These are phyloP conservation scores for Torymus auratus DNA, from an alignment of 2,888 invertebrate genomes.

Conservation along the genomic window DNA sequence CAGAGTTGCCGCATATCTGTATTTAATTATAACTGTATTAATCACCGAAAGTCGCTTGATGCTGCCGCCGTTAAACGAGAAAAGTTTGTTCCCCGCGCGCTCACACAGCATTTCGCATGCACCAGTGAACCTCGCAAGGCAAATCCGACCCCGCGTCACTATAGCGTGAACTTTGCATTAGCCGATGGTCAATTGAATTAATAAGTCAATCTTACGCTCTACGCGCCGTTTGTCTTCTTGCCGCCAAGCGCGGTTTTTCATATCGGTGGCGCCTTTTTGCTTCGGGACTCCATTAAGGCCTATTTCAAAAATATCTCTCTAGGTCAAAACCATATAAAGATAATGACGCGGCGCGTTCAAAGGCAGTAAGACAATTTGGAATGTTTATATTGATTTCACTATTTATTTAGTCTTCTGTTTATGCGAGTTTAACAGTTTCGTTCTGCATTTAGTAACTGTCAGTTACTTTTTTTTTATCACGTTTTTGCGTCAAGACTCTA, in stretches of 20 bases:
- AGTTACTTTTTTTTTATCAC: neutral
- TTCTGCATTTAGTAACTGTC: neutral
- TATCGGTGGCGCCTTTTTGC: neutral
- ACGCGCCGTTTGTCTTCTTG: constrained; percentile 1
- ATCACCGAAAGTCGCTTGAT: constrained; percentile 31
- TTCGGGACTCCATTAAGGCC: neutral
- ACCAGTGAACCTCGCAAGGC: constrained; percentile 40
- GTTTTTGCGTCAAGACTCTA: no score
- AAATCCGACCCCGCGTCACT: constrained; percentile 29
- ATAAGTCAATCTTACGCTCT: constrained; percentile 36
- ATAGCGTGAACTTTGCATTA: constrained; percentile 38
- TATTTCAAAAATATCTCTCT: constrained; percentile 5
- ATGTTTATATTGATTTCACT: no score
- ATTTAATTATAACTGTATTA: constrained; percentile 38
- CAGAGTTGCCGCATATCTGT: neutral
- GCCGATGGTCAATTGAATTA: constrained; percentile 35
- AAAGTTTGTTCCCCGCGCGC: constrained; percentile 35
- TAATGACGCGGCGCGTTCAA: no score
- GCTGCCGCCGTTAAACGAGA: constrained; percentile 26
- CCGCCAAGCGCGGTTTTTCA: neutral
- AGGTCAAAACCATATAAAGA: constrained; percentile 11
- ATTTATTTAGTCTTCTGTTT: neutral
- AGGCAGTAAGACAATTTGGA: no score
- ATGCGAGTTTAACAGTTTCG: neutral
- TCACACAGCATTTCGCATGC: constrained; percentile 28